These are phyloP conservation scores for Pollicipes pollicipes DNA, from an alignment of 1,140 invertebrate genomes.

Conservation along the genomic window DNA sequence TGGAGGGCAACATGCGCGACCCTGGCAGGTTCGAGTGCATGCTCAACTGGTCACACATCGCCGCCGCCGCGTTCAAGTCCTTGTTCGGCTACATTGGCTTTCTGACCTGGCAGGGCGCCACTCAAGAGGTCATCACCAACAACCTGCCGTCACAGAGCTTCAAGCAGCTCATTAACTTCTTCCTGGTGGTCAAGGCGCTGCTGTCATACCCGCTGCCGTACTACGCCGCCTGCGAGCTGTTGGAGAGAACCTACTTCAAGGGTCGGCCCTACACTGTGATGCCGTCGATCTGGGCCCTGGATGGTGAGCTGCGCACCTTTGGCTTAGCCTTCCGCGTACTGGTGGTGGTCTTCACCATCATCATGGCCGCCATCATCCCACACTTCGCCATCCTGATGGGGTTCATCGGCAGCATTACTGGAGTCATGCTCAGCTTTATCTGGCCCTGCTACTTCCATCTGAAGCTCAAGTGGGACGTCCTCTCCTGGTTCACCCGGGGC, in stretches of 20 bases:
- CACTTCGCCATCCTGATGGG: constrained; percentile 98
- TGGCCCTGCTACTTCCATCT: constrained; percentile 97
- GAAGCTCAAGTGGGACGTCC: constrained; percentile 64
- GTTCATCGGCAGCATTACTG: constrained; percentile 94
- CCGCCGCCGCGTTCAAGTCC: constrained; percentile 90
- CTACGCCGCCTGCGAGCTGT: constrained; percentile 86
- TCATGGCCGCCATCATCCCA: constrained; percentile 94
- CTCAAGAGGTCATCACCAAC: constrained; percentile 84
- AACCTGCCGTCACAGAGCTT: constrained; percentile 73
- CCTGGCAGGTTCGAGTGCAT: constrained; percentile 83
- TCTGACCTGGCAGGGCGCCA: constrained; percentile 80
- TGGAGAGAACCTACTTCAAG: constrained; percentile 84
- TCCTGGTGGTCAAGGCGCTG: constrained; percentile 87
- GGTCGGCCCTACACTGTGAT: constrained; percentile 66
- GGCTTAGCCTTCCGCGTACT: constrained; percentile 73
- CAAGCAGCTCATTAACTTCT: constrained; percentile 88
- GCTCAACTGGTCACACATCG: constrained; percentile 94
- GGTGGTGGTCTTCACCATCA: constrained; percentile 76
- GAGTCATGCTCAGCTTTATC: constrained; percentile 94
- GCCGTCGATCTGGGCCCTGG: constrained; percentile 77
- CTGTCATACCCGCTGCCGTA: constrained; percentile 95
- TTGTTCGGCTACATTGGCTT: constrained; percentile 95
- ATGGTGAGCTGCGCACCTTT: constrained; percentile 87
- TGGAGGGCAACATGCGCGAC: constrained; percentile 92
- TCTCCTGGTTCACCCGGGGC: constrained; percentile 53